Conservation (phyloP, 1,140 invertebrate genomes). For the Lordiphosa stackelbergi region DNA sequence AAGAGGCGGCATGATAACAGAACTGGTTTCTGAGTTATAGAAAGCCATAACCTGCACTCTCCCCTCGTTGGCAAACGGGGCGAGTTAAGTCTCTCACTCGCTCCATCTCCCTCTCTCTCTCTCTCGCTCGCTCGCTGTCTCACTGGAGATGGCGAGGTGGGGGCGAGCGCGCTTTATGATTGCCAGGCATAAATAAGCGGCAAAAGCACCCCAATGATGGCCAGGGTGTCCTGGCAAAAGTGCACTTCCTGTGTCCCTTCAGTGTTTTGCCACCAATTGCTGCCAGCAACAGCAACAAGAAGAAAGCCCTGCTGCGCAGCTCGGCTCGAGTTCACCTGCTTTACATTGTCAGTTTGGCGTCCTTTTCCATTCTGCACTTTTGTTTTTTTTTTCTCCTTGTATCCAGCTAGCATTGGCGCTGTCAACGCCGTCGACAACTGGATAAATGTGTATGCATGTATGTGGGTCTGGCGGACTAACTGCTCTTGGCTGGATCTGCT, state of each 20-base stretch:
- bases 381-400: slow-evolving; percentile 19
- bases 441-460: slow-evolving; percentile 65
- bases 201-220: slow-evolving; percentile 64
- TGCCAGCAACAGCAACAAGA: slow-evolving; percentile 25
- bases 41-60: slow-evolving; percentile 71
- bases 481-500: slow-evolving; percentile 30
- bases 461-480: slow-evolving; percentile 18
- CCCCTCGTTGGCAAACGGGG: slow-evolving; percentile 9
- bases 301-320: slow-evolving; percentile 20
- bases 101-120: slow-evolving; percentile 27
- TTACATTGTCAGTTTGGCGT: slow-evolving; percentile 27
- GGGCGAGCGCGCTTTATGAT: slow-evolving; percentile 61
- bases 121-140: slow-evolving; percentile 5
- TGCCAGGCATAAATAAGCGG: slow-evolving; percentile 71
- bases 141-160: too few relatives aligned
- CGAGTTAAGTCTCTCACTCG: neutral
- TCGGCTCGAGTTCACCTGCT: slow-evolving; percentile 54
- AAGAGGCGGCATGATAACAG: slow-evolving; percentile 51
- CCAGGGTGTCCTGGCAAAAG: slow-evolving; percentile 61
- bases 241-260: slow-evolving; percentile 67
- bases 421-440: slow-evolving; percentile 66
- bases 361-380: slow-evolving; percentile 40
- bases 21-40: slow-evolving; percentile 60
- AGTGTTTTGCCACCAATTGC: slow-evolving; percentile 54
- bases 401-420: slow-evolving; percentile 33